A percentile compares a stretch with the other conserved stretches of the same genome.
phyloP scores from a whole-genome alignment of 1,140 invertebrate species.

The Ctenoplectra terminalis region DNA sequence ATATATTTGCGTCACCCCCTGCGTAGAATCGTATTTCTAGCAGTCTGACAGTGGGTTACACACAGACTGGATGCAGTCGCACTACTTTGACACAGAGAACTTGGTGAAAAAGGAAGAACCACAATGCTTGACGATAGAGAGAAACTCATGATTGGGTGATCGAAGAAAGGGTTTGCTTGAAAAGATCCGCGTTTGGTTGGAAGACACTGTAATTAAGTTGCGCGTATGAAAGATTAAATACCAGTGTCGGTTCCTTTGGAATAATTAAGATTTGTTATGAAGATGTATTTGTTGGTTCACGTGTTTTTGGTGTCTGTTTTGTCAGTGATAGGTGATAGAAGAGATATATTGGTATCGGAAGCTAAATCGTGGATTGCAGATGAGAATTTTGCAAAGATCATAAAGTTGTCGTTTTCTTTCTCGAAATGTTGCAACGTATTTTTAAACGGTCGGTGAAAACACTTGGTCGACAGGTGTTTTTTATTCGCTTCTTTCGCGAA shows the following conservation, averaged over 20 bases:
- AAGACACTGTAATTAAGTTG: background rate
- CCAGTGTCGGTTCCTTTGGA: no score
- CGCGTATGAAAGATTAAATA: no score
- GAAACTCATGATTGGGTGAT: background rate
- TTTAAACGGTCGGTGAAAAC: slow-evolving; percentile 45
- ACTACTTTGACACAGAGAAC: no score
- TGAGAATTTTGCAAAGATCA: slow-evolving; percentile 52
- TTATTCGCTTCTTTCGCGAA: background rate
- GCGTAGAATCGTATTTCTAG: background rate
- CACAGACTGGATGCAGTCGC: background rate
- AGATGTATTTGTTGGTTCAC: background rate
- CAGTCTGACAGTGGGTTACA: background rate
- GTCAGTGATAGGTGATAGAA: background rate
- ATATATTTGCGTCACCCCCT: background rate
- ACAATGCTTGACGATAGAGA: background rate
- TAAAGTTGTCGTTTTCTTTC: slow-evolving; percentile 55
- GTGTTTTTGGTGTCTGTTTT: background rate
- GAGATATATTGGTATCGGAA: slow-evolving; percentile 7
- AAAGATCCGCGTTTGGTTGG: background rate
- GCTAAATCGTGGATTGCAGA: slow-evolving; percentile 61
- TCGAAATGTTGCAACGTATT: slow-evolving; percentile 68
- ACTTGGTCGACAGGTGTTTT: background rate
- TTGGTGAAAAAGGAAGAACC: background rate
- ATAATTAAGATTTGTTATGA: slow-evolving; percentile 9
- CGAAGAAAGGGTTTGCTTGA: background rate